Base-by-base conservation (phyloP, 2,888 invertebrate genomes). In the Pseudococcus longispinus region DNA sequence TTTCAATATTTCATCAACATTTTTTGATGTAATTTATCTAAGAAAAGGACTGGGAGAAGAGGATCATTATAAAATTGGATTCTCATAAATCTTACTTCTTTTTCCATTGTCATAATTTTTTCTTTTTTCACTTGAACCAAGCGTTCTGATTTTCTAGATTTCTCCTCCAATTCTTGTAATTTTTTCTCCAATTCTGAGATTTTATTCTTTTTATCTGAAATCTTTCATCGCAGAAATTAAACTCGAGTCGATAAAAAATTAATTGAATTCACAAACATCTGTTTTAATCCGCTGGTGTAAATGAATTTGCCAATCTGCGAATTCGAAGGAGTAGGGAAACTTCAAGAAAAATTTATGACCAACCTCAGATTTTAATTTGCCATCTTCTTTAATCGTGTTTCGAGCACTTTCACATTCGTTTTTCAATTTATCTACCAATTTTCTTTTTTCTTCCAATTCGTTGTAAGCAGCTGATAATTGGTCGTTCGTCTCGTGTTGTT, bases 81-180 rank as follows among this genome's bases (percentile, higher is more conserved):
- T 60, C 8, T 37, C 8, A 6, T 46, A 13, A 46, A 2, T 51
- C 89, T 90, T 91, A 94, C 94, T 91, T 93, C 93, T 90, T 92
- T 92, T 90, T 94, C 93, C 89, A 94, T 91, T 90, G 93, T 93
- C 84, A 92, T 89, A 13, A 93, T 92, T 89, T 92, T 92, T 87
- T 93, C 93, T 90, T 93, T 94, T 88, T 92, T 92, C n/a, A 91
- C 90, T 84, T 91, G 90, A 32, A 92, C 90, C 89, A 92, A 91
- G 90, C 92, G 93, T 89, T 93, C 94, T 88, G 91, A 91, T 89
- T 93, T 92, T 89, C 92, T 93, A 83, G 91, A 91, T 90, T 93
- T 94, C n/a, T 94, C 94, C 88, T 95, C 95, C 26, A 92, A 90
- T 89, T 94, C 94, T 89, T 93, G 94, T 0, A 94, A 89, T 91